Evolutionary conservation across 2,888 invertebrate species (phyloP).

Genomic region (Octonoba sinensis): DNA sequence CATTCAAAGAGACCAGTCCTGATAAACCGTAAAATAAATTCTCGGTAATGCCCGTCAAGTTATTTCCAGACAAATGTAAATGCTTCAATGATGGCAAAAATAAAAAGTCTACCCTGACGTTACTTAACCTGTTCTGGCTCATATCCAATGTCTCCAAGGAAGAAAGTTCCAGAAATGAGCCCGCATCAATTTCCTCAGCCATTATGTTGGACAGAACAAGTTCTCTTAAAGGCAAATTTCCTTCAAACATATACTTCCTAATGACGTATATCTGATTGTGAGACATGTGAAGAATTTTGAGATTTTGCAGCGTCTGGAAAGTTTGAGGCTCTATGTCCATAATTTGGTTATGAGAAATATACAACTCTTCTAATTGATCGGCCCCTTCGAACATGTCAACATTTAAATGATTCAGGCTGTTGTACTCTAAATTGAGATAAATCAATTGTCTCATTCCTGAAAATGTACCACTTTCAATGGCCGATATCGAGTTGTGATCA

Average conservation of each 20-base stretch:
- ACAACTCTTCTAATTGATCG: slow-evolving; percentile 63
- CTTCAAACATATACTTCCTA: slow-evolving; percentile 70
- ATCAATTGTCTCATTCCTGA: slow-evolving; percentile 78
- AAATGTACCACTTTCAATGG: slow-evolving; percentile 86
- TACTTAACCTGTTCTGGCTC: slow-evolving; percentile 76
- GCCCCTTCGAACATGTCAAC: slow-evolving; percentile 67
- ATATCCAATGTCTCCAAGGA: slow-evolving; percentile 85
- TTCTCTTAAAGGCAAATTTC: slow-evolving; percentile 81
- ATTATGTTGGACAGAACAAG: slow-evolving; percentile 83
- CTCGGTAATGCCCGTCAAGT: slow-evolving; percentile 75
- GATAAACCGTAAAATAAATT: slow-evolving; percentile 59
- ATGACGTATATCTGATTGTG: slow-evolving; percentile 68
- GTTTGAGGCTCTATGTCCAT: slow-evolving; percentile 64
- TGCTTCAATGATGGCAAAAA: slow-evolving; percentile 66
- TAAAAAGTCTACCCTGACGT: slow-evolving; percentile 67
- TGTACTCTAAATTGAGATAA: slow-evolving; percentile 68
- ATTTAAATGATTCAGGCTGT: slow-evolving; percentile 67
- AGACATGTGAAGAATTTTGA: slow-evolving; percentile 67
- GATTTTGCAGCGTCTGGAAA: slow-evolving; percentile 61
- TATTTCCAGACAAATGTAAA: slow-evolving; percentile 82
- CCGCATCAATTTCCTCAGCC: slow-evolving; percentile 80
- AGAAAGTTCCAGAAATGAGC: slow-evolving; percentile 81
- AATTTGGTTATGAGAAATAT: slow-evolving; percentile 60
- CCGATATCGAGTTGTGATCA: slow-evolving; percentile 82
- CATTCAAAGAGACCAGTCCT: slow-evolving; percentile 43